These are phyloP conservation scores for Muscina levida DNA, from an alignment of 2,888 invertebrate genomes.

Conservation along the genomic window DNA sequence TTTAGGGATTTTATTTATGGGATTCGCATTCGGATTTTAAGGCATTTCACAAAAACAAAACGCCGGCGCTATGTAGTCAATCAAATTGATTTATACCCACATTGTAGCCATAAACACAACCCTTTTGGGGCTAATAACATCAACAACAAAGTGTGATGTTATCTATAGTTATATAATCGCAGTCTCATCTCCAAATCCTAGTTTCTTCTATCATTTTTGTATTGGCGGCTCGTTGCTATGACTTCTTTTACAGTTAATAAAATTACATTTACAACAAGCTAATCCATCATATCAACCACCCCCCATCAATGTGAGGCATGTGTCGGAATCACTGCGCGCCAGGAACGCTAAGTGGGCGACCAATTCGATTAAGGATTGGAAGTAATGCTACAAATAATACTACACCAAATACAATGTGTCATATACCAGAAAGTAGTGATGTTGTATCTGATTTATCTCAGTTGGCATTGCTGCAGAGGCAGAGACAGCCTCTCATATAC, in stretches of 20 bases:
- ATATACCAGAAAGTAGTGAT: slow-evolving; percentile 17
- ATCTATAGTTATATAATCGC: slow-evolving; percentile 13
- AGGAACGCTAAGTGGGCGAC: no score
- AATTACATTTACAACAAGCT: slow-evolving; percentile 43
- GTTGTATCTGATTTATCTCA: slow-evolving; percentile 27
- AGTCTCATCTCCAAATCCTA: slow-evolving; percentile 25
- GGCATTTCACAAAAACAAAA: no score
- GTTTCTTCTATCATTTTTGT: slow-evolving; percentile 32
- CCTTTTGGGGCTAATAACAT: slow-evolving; percentile 3
- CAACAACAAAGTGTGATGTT: slow-evolving; percentile 10
- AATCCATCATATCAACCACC: slow-evolving; percentile 29
- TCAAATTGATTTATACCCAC: slow-evolving; percentile 49
- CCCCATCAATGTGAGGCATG: neutral
- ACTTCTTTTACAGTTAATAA: slow-evolving; percentile 43
- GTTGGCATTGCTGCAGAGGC: neutral
- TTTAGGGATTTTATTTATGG: no score
- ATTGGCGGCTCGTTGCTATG: slow-evolving; percentile 12
- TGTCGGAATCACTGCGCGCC: neutral
- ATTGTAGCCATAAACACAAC: slow-evolving; percentile 5
- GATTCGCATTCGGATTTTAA: no score
- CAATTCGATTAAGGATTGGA: no score
- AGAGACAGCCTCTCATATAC: neutral
- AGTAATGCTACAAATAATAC: no score
- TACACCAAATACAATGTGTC: slow-evolving; percentile 16
- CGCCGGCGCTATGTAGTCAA: slow-evolving; percentile 17